Evolutionary conservation across 2,797 vertebrate species (phyloP), one percentile per base, ranked within the genome.

Genomic region (Tangara arthus): DNA sequence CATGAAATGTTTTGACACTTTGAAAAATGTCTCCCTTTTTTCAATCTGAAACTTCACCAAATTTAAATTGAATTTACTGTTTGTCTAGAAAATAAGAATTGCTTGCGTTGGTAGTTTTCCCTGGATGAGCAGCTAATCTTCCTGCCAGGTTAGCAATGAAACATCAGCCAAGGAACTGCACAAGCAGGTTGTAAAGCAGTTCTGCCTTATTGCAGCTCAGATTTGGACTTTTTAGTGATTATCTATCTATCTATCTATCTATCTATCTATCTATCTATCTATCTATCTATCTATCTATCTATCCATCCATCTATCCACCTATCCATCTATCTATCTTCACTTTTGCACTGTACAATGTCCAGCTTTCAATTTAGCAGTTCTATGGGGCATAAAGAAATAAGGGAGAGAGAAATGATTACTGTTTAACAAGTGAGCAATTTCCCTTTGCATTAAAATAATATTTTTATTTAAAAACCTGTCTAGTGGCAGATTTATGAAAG

Each of bases 1-100:
- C 66, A 35, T 88, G 80, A 90, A 94, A 84, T 94, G 91, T 94
- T 96, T 95, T 95, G 94, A 93, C 93, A 81, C 63, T 93, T 95
- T 87, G 72, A 94, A 93, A 87, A 96, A 95, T 87, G 56, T 57
- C 81, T 92, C 71, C 28, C 15, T 79, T 76, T 90, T 90, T 79
- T 61, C 66, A 56, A 56, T 82, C 68, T 82, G 81, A 96, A 96
- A 82, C 83, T 73, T 90, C 57, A 89, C 75, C 83, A 90, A 92
- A 95, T 92, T 96, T 82, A 89, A 93, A 80, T 89, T 80, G 59
- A 93, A 91, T 95, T 95, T 94, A 81, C 61, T 93, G 34, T 94
- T 88, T 77, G 80, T 90, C 93, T 88, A 55, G 80, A 88, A 91
- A 93, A 93, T 75, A 72, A 65, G 65, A 87, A 76, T 37, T 84